Percentiles rank a stretch among this genome's conserved stretches.
These are phyloP conservation scores for Indicator indicator DNA, from an alignment of 2,113 vertebrate genomes.

Conservation along the genomic window DNA sequence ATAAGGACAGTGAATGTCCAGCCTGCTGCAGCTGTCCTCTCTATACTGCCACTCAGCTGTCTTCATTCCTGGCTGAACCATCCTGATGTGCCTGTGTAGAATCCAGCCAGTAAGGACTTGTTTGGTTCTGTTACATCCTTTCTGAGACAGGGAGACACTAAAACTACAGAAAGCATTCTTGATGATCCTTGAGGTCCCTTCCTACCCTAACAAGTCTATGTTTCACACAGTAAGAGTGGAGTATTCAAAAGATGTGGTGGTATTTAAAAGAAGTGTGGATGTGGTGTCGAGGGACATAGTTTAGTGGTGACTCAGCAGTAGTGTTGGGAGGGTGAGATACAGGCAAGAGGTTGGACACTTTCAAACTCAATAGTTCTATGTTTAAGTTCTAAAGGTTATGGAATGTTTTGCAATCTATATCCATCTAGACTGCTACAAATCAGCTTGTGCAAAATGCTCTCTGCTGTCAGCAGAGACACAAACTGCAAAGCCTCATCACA, in stretches of 20 bases:
- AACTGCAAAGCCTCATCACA: background rate
- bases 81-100: background rate
- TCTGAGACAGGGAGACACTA: background rate
- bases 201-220: too few species aligned
- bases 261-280: too few species aligned
- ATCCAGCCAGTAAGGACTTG: background rate
- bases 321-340: too few species aligned
- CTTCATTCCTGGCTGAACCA: background rate
- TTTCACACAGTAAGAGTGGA: too few species aligned
- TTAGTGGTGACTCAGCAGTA: too few species aligned
- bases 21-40: background rate
- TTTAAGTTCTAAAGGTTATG: background rate
- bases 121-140: background rate
- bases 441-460: background rate
- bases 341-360: too few species aligned
- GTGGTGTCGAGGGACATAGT: too few species aligned
- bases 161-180: background rate
- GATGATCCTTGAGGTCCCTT: too few species aligned
- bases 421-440: too few species aligned
- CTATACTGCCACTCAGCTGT: accelerated
- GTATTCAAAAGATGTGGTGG: too few species aligned
- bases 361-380: too few species aligned
- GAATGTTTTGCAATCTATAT: background rate
- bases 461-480: background rate
- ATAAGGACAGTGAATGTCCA: background rate